Percentiles rank a stretch among this genome's conserved stretches.
Conservation (phyloP, 1,140 invertebrate genomes). For the Hypsibius dujardini region DNA sequence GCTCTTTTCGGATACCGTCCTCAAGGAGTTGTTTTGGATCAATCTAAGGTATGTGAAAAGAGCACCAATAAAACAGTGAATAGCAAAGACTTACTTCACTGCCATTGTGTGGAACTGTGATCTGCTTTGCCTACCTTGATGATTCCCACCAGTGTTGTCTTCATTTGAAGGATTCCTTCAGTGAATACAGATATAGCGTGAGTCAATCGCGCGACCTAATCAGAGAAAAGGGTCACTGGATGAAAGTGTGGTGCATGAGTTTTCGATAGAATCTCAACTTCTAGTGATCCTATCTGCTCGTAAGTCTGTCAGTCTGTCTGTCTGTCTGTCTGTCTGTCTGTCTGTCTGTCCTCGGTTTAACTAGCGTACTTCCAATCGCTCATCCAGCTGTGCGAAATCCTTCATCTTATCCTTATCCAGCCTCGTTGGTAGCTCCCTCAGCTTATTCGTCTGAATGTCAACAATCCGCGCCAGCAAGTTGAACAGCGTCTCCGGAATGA, state of each 20-base stretch:
- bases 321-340: no score
- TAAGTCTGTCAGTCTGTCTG: no score
- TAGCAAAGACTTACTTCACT: no score
- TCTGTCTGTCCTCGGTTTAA: no score
- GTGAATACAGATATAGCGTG: constrained; percentile 85
- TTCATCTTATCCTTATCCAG: constrained; percentile 86
- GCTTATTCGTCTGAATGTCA: constrained; percentile 46
- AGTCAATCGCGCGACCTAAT: constrained; percentile 68
- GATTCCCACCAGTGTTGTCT: constrained; percentile 83
- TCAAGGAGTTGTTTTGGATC: constrained; percentile 84
- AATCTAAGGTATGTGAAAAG: constrained; percentile 41
- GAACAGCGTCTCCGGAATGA: constrained; percentile 92
- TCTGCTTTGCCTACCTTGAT: constrained; percentile 48
- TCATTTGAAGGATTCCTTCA: constrained; percentile 80
- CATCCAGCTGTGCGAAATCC: constrained; percentile 78
- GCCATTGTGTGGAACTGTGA: no score
- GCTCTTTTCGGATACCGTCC: constrained; percentile 82
- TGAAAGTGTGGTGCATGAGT: no score
- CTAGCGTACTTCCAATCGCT: constrained; percentile 58
- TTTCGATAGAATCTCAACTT: no score
- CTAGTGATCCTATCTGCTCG: no score
- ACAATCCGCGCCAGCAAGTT: constrained; percentile 70
- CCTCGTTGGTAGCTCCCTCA: constrained; percentile 77
- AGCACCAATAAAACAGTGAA: no score
- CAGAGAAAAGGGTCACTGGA: no score